Evolutionary conservation across 1,140 invertebrate genomes (phyloP).

Genomic region (Steinernema khuongi): DNA sequence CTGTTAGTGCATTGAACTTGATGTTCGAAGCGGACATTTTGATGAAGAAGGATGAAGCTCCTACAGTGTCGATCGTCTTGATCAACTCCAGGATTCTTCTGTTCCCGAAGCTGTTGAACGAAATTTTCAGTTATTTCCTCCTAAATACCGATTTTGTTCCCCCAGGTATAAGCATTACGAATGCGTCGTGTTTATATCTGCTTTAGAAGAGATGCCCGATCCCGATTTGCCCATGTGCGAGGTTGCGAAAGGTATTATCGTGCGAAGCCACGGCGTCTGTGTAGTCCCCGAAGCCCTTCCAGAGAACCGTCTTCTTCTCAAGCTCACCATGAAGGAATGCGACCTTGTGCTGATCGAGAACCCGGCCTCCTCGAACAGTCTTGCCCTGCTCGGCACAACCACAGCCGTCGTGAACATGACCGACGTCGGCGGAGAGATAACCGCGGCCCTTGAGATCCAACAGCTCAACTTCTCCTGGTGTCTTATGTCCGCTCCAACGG

Average conservation of each 20-base stretch:
- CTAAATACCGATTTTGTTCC: constrained; percentile 52
- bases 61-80: constrained; percentile 74
- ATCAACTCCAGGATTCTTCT: constrained; percentile 92
- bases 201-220: neutral
- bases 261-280: constrained; percentile 59
- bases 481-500: constrained; percentile 43
- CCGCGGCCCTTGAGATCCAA: constrained; percentile 58
- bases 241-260: constrained; percentile 59
- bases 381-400: constrained; percentile 65
- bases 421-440: constrained; percentile 58
- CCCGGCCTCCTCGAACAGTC: constrained; percentile 72
- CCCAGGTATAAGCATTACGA: constrained; percentile 42
- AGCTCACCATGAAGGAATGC: constrained; percentile 88
- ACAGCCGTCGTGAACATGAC: constrained; percentile 82
- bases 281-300: constrained; percentile 57
- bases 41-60: constrained; percentile 49
- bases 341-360: constrained; percentile 89
- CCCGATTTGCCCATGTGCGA: neutral
- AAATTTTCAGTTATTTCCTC: constrained; percentile 73
- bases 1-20: constrained; percentile 22
- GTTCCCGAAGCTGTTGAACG: constrained; percentile 86
- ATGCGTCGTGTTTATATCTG: neutral
- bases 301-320: constrained; percentile 70
- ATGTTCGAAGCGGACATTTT: constrained; percentile 52
- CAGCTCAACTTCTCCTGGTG: constrained; percentile 44